A percentile compares a stretch with the other conserved stretches of the same genome.
These are phyloP conservation scores for Drosophila nebulosa DNA, from an alignment of 1,140 invertebrate genomes.

Conservation along the genomic window DNA sequence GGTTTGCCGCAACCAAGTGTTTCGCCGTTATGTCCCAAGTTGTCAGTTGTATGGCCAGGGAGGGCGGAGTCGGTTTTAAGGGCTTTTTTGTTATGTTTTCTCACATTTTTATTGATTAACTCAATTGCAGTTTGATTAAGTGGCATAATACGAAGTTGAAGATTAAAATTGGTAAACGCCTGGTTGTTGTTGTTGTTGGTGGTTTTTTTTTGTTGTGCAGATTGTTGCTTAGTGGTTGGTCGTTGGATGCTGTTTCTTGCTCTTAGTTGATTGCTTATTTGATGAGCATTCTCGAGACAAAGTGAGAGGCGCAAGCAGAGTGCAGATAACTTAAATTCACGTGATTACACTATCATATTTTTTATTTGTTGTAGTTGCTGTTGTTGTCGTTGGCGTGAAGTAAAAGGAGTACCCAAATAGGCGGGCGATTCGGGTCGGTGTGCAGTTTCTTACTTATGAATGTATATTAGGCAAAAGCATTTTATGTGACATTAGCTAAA, in stretches of 20 bases:
- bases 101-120: constrained; percentile 36
- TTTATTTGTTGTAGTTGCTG: constrained; percentile 18
- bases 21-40: neutral
- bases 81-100: constrained; percentile 39
- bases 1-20: constrained; percentile 2
- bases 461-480: neutral
- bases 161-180: constrained; percentile 8
- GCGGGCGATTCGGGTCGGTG: neutral
- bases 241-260: neutral
- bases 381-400: constrained; percentile 10
- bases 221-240: constrained; percentile 6
- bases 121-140: constrained; percentile 62
- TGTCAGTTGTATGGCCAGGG: constrained; percentile 22
- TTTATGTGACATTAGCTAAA: constrained; percentile 9
- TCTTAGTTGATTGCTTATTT: neutral
- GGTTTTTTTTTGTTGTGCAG: neutral
- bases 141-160: constrained; percentile 71
- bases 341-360: neutral
- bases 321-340: constrained; percentile 24
- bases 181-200: constrained; percentile 18
- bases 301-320: constrained; percentile 22
- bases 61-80: constrained; percentile 45
- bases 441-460: neutral
- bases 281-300: constrained; percentile 9
- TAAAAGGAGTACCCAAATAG: neutral